Percentiles rank a stretch among this genome's conserved stretches.
phyloP scores from a whole-genome alignment of 2,113 vertebrate genomes.

The Rostratula benghalensis region DNA sequence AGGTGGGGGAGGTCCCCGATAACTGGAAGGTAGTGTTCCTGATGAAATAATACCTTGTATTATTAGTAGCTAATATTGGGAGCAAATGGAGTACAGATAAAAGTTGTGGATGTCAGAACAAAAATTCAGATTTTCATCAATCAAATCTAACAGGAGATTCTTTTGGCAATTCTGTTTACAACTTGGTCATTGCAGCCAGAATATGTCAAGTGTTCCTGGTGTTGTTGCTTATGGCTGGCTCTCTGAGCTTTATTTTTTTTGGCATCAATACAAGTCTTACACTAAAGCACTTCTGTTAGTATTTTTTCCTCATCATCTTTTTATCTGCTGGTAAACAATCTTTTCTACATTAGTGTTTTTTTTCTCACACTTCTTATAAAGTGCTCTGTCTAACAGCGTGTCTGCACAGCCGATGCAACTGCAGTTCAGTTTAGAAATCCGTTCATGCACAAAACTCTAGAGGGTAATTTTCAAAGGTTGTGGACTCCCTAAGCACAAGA shows the following conservation, averaged over 20 bases:
- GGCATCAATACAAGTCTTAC: not conserved
- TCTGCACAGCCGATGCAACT: not conserved
- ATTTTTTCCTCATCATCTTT: not conserved
- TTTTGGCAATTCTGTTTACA: not conserved
- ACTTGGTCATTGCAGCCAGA: not conserved
- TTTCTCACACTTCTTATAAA: not conserved
- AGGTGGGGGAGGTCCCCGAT: not conserved
- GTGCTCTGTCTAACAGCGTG: not conserved
- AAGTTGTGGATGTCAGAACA: not conserved
- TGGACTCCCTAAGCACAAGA: not conserved
- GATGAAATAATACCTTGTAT: not conserved
- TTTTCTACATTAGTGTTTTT: not conserved
- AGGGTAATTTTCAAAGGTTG: not conserved
- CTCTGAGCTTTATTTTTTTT: not conserved
- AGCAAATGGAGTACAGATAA: not conserved
- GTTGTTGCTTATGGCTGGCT: not conserved
- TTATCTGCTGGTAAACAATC: not conserved
- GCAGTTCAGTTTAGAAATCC: not conserved
- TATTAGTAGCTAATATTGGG: not conserved
- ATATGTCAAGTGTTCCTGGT: not conserved
- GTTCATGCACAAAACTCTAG: not conserved
- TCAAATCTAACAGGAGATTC: not conserved
- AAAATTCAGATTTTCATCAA: not conserved
- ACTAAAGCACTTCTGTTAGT: not conserved
- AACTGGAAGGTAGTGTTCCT: not conserved